phyloP scores from a whole-genome alignment of 2,797 vertebrate genomes.

The Pseudopleuronectes americanus region DNA sequence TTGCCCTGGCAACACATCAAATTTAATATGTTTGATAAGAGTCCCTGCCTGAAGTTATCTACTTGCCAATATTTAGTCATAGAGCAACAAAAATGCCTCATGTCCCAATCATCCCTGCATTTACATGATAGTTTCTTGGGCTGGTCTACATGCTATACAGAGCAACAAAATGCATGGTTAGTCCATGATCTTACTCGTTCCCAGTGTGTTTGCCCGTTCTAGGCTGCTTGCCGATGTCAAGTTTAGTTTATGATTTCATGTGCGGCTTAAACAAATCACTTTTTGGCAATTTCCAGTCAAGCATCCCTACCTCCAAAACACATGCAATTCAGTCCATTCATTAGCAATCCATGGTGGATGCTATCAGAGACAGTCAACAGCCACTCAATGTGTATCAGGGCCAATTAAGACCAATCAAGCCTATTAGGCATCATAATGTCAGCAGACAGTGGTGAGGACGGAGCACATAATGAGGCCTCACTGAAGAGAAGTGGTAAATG shows the following conservation, averaged over 20 bases:
- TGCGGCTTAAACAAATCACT: conserved; percentile 42
- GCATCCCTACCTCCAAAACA: conserved; percentile 61
- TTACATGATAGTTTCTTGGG: too few species aligned
- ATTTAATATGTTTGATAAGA: background rate
- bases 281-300: conserved; percentile 50
- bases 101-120: too few species aligned
- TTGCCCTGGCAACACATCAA: too few species aligned
- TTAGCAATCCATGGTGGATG: conserved; percentile 71
- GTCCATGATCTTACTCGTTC: too few species aligned
- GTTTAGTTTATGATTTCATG: background rate
- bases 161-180: too few species aligned
- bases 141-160: too few species aligned
- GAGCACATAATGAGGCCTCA: conserved; percentile 70
- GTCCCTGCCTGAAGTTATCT: too few species aligned
- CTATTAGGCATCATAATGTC: conserved; percentile 78
- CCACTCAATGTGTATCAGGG: conserved; percentile 81
- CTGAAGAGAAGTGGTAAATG: conserved; percentile 62
- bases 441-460: conserved; percentile 64
- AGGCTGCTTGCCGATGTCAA: too few species aligned
- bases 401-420: conserved; percentile 81
- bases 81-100: too few species aligned
- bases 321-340: conserved; percentile 74
- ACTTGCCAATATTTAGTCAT: too few species aligned
- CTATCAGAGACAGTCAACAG: conserved; percentile 80
- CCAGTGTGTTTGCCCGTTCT: too few species aligned